Evolutionary conservation across 2,113 vertebrate species (phyloP), one percentile per base, ranked within the genome.

Genomic region (Chaetops frenatus): DNA sequence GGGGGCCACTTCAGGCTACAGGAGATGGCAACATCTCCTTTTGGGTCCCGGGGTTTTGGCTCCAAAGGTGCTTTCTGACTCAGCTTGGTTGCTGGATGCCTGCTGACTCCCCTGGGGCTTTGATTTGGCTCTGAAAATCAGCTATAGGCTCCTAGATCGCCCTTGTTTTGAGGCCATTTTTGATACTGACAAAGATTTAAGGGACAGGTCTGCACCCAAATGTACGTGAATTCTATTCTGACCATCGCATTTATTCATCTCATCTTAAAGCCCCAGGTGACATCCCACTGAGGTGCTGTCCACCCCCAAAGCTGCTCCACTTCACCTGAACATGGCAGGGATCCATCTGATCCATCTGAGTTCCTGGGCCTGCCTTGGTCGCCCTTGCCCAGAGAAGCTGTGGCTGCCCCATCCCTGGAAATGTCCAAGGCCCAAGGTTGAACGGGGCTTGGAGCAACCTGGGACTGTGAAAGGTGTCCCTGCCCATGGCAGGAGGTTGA

Each of bases 381-480:
- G 0, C n/a, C 47, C 56, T 42, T 77, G 18, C 8, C 40, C 87
- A 35, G 21, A 42, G 57, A 0, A 42, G 29, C 40, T 82, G 78
- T 54, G 54, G 24, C 54, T 69, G 70, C 18, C 47, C 29, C 78
- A 53, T 27, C 24, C 47, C n/a, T 76, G 40, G 53, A 0, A 54
- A 29, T 24, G 48, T 5, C 18, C 62, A 7, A 42, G 54, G 35
- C 40, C 25, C n/a, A n/a, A 23, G 21, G 6, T 0, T 53, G 53
- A 45, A 45, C 0, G 0, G 19, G 38, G 20, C 29, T 61, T 40
- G 54, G 71, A 77, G 62, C 40, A 42, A 0, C 10, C 54, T 48
- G 79, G 62, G 31, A 6, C 0, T 47, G 25, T 36, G 40, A 21
- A 23, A 69, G 6, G 11, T 54, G n/a, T 27, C 53, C 19, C 45